These are phyloP conservation scores for Gisinianus flammeolus DNA, from an alignment of 2,888 invertebrate species.

Conservation along the genomic window DNA sequence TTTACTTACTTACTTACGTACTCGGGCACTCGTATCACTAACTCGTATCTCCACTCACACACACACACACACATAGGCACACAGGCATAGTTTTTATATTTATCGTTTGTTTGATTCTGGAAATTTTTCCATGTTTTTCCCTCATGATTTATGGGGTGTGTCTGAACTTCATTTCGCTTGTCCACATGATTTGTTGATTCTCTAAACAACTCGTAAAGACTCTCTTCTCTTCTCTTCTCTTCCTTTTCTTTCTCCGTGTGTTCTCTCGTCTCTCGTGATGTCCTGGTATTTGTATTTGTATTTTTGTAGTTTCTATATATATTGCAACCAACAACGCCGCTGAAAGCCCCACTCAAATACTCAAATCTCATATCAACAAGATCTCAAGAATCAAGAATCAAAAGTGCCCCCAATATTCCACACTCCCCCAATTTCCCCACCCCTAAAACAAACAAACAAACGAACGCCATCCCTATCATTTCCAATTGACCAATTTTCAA, in stretches of 20 bases:
- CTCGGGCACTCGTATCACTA: too few relatives aligned
- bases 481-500: too few relatives aligned
- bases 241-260: background rate
- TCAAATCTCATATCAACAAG: too few relatives aligned
- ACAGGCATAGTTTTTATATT: slow-evolving; percentile 5
- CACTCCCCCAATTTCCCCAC: too few relatives aligned
- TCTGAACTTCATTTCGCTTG: slow-evolving; percentile 26
- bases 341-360: background rate
- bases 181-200: slow-evolving; percentile 28
- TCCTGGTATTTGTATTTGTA: background rate
- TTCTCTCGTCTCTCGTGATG: background rate
- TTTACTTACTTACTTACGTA: too few relatives aligned
- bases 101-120: slow-evolving; percentile 17
- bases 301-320: background rate
- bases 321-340: background rate
- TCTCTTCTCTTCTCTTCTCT: background rate
- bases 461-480: too few relatives aligned
- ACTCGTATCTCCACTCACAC: too few relatives aligned
- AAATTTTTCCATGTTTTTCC: slow-evolving; percentile 4
- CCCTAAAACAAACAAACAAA: too few relatives aligned
- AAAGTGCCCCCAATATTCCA: too few relatives aligned
- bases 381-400: too few relatives aligned
- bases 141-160: slow-evolving; percentile 15
- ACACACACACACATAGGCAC: too few relatives aligned
- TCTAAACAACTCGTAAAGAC: background rate